phyloP scores from a whole-genome alignment of 2,888 invertebrate genomes.

The Sylvicola cinctus region DNA sequence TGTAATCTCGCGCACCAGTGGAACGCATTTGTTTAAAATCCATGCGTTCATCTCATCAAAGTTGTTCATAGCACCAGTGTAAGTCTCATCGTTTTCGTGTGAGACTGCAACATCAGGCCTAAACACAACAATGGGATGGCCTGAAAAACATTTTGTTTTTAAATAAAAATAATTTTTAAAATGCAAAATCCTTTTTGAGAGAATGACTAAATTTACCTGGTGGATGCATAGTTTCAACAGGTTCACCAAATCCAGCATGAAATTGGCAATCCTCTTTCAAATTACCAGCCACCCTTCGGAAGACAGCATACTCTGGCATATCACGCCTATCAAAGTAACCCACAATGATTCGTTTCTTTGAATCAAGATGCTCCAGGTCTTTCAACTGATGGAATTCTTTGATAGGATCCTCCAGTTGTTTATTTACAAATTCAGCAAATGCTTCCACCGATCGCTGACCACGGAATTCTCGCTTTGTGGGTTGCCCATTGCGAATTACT shows the following conservation, averaged over 20 bases:
- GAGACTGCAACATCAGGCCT: conserved; percentile 60
- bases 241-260: conserved; percentile 74
- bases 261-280: conserved; percentile 93
- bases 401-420: conserved; percentile 73
- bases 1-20: conserved; percentile 87
- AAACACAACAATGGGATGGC: conserved; percentile 63
- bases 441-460: conserved; percentile 83
- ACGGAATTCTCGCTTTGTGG: conserved; percentile 78
- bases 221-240: conserved; percentile 66
- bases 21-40: conserved; percentile 86
- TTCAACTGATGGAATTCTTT: conserved; percentile 51
- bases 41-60: conserved; percentile 78
- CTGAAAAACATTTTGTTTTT: conserved; percentile 24
- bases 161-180: background rate
- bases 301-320: conserved; percentile 58
- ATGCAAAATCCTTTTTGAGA: background rate
- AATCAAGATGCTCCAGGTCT: conserved; percentile 54
- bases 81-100: conserved; percentile 68
- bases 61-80: conserved; percentile 44
- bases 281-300: conserved; percentile 63
- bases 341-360: conserved; percentile 68
- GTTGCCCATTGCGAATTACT: conserved; percentile 73
- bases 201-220: conserved; percentile 34
- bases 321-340: conserved; percentile 75
- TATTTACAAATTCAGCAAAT: conserved; percentile 68